These are phyloP conservation scores for Hypomecis atomaria DNA, from an alignment of 2,888 invertebrate genomes.

Conservation along the genomic window DNA sequence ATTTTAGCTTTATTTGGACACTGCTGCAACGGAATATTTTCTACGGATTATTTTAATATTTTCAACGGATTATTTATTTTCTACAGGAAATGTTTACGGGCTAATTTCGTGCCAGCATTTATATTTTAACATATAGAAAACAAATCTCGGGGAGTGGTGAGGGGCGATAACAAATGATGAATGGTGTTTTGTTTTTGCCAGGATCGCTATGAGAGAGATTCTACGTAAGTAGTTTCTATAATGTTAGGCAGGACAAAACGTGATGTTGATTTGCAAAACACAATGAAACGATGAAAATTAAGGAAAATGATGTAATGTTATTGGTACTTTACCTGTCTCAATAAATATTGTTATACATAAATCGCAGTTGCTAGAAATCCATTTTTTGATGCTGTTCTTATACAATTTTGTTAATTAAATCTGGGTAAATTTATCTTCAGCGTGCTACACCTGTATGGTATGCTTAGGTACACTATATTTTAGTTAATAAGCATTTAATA, in stretches of 20 bases:
- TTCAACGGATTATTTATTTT: constrained; percentile 11
- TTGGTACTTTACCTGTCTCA: too few species aligned
- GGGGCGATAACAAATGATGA: constrained; percentile 16
- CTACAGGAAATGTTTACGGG: not conserved
- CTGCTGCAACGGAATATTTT: constrained; percentile 5
- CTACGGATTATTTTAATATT: too few species aligned
- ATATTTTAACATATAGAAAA: constrained; percentile 1
- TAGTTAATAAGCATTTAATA: too few species aligned
- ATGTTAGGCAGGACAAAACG: constrained; percentile 3
- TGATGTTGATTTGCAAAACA: constrained; percentile 3
- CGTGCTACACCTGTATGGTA: too few species aligned
- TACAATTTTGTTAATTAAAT: too few species aligned
- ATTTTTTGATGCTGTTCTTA: too few species aligned
- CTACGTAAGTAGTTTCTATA: constrained; percentile 1
- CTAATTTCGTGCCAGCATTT: not conserved
- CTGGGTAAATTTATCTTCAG: too few species aligned
- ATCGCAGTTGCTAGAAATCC: too few species aligned
- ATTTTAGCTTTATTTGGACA: constrained; percentile 9
- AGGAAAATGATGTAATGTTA: not conserved
- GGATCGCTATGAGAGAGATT: constrained; percentile 10
- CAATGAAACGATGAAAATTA: not conserved
- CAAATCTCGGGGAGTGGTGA: constrained; percentile 13
- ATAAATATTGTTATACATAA: too few species aligned
- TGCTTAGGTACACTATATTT: not conserved
- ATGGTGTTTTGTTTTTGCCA: constrained; percentile 22